phyloP scores from a whole-genome alignment of 2,797 vertebrate genomes.

The Mus spretus region DNA sequence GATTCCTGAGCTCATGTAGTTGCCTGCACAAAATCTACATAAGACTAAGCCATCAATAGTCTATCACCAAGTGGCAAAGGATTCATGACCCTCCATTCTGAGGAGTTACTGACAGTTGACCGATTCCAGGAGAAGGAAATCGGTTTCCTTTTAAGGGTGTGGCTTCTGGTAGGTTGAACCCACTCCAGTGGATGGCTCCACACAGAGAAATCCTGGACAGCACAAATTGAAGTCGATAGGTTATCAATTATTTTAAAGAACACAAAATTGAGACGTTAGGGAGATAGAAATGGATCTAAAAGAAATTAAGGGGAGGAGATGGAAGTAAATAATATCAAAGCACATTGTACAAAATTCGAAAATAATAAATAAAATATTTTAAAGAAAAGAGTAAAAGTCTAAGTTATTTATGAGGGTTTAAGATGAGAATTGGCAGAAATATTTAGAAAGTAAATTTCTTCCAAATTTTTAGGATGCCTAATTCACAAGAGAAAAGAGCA shows the following conservation, averaged over 20 bases:
- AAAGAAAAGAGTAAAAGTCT: neutral
- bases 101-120: neutral
- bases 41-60: neutral
- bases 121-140: neutral
- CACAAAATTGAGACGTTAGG: neutral
- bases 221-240: neutral
- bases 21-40: neutral
- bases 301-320: neutral
- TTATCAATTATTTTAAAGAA: neutral
- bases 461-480: neutral
- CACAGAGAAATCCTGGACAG: neutral
- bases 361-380: neutral
- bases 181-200: neutral
- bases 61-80: too few relatives aligned
- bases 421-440: slow-evolving; percentile 21
- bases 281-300: neutral
- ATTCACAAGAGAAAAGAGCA: neutral
- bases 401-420: neutral
- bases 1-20: too few relatives aligned
- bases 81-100: neutral
- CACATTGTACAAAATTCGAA: neutral
- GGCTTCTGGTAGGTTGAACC: neutral
- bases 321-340: neutral
- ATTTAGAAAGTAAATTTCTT: neutral
- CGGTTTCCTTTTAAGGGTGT: neutral